phyloP scores from a whole-genome alignment of 30 jellyfish, hydroid and myxozoan genomes.

The Mastigias papua region DNA sequence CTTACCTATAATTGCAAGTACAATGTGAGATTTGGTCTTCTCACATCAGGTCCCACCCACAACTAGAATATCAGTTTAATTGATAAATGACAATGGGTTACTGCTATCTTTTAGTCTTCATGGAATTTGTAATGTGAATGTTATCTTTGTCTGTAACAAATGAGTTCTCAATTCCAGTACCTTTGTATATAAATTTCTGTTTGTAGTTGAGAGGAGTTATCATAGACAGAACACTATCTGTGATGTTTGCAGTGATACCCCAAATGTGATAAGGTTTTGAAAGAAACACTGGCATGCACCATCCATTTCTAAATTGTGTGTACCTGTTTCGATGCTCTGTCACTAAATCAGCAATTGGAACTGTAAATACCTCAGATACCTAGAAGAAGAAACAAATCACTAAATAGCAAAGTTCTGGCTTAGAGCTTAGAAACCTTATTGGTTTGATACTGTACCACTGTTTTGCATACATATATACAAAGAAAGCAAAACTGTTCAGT shows the following conservation, averaged over 20 bases:
- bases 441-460: not conserved
- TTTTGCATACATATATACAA: too few relatives aligned
- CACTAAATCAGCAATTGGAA: conserved; percentile 59
- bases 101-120: not conserved
- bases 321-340: conserved; percentile 46
- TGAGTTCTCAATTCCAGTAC: not conserved
- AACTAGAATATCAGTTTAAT: too few relatives aligned
- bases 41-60: too few relatives aligned
- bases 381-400: not conserved
- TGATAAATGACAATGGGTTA: too few relatives aligned
- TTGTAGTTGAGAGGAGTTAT: conserved; percentile 51
- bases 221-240: conserved; percentile 77
- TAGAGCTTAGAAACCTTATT: not conserved
- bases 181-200: conserved; percentile 3
- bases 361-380: conserved; percentile 85
- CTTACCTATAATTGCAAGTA: too few relatives aligned
- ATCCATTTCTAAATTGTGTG: conserved; percentile 72
- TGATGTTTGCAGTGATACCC: conserved; percentile 90
- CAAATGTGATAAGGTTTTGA: conserved; percentile 64
- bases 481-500: too few relatives aligned
- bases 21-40: too few relatives aligned
- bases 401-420: not conserved
- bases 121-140: too few relatives aligned
- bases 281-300: conserved; percentile 77
- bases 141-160: not conserved